Conservation (phyloP, 92 coral and sea anemone genomes). For the Metridium senile region DNA sequence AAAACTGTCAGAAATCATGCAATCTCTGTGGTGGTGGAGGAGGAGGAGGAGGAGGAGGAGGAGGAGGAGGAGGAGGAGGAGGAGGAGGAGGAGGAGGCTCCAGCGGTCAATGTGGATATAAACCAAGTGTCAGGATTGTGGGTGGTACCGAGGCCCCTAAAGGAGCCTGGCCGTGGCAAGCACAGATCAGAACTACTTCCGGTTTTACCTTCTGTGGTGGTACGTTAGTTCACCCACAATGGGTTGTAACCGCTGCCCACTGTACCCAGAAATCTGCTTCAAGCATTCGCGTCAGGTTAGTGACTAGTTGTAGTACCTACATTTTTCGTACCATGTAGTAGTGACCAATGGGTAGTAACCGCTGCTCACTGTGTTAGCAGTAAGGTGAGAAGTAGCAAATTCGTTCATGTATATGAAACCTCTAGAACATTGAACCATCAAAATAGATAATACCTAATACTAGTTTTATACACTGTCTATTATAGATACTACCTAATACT, state of each 20-base stretch:
- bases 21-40: conserved; percentile 35
- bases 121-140: conserved; percentile 52
- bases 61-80: conserved; percentile 15
- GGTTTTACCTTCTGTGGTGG: conserved; percentile 62
- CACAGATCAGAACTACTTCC: conserved; percentile 28
- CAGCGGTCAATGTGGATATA: conserved; percentile 39
- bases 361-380: conserved; percentile 51
- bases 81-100: conserved; percentile 24
- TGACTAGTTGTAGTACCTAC: no score
- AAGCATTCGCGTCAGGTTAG: conserved; percentile 35
- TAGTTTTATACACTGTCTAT: no score
- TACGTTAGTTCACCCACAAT: conserved; percentile 48
- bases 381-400: no score
- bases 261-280: conserved; percentile 44
- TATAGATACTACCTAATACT: no score
- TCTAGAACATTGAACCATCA: no score
- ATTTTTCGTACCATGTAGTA: no score
- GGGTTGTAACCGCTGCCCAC: conserved; percentile 73
- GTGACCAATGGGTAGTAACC: conserved; percentile 63
- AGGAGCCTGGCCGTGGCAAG: conserved; percentile 76
- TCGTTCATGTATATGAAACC: no score
- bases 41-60: conserved; percentile 13
- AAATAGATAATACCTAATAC: no score
- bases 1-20: conserved; percentile 44
- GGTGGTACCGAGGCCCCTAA: conserved; percentile 67